Evolutionary conservation across 2,797 vertebrate genomes (phyloP), one percentile per base, ranked within the genome.

Genomic region (Crypturellus tataupa): DNA sequence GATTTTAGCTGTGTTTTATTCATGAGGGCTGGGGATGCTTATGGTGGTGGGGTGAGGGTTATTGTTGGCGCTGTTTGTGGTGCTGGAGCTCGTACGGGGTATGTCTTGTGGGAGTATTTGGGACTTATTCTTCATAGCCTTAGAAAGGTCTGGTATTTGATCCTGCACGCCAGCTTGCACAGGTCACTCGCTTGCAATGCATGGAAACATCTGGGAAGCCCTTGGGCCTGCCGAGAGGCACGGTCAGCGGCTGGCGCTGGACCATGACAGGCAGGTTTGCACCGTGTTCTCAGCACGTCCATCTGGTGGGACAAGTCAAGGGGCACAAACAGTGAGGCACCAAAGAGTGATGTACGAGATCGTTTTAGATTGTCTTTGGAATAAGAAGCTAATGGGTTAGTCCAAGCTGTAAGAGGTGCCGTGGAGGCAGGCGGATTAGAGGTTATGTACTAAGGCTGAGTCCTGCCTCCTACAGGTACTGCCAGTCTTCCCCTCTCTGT

Each of bases 161-260:
- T 58, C 2, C 9, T 76, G 64, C n/a, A 47, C 71, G 53, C 29
- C 39, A 35, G n/a, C 24, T 65, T 55, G 60, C 24, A 25, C 17
- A 27, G 20, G 21, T 73, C 19, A 9, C 12, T 14, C n/a, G 80
- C 39, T 42, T 56, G 23, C 17, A 10, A 0, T 31, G 5, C 4
- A 13, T 33, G 14, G 24, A 15, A 23, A 47, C 46, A 23, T 47
- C 20, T 21, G 46, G 20, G 46, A 8, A 2, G 12, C 0, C 1
- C 46, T 89, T 59, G 42, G 81, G 60, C 17, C 14, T 46, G n/a
- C 24, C 12, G 37, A 69, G 6, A 37, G 64, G 10, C 1, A 0
- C 23, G 80, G 35, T 25, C 69, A 9, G 4, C 2, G 0, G 49
- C 29, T 4, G 51, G 21, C 2, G 2, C 11, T 72, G 49, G 64